Evolutionary conservation across 2,888 invertebrate genomes (phyloP).

Genomic region (Rhingia rostrata): DNA sequence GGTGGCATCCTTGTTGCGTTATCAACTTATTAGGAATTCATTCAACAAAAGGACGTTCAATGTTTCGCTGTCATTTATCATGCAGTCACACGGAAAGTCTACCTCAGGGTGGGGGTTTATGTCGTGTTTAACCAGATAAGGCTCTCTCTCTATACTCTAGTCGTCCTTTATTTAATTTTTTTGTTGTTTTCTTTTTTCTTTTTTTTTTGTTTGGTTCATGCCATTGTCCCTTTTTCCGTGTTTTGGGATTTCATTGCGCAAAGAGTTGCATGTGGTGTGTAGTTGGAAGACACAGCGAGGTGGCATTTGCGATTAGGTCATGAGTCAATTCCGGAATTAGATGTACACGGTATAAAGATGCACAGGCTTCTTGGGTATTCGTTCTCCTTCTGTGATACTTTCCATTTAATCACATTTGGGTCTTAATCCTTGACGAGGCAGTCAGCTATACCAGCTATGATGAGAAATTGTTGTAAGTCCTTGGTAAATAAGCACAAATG

Average conservation of each 20-base stretch:
- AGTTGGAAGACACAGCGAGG: constrained; percentile 15
- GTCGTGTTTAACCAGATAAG: constrained; percentile 73
- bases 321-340: constrained; percentile 73
- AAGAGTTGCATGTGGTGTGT: constrained; percentile 61
- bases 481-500: constrained; percentile 71
- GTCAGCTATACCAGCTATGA: constrained; percentile 32
- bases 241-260: constrained; percentile 65
- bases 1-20: constrained; percentile 73
- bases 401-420: constrained; percentile 70
- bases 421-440: constrained; percentile 69
- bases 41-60: constrained; percentile 74
- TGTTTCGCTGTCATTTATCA: constrained; percentile 74
- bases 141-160: constrained; percentile 45
- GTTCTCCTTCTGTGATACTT: constrained; percentile 27
- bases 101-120: constrained; percentile 17
- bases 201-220: neutral
- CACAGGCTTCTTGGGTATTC: constrained; percentile 21
- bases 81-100: constrained; percentile 70
- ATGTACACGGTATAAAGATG: constrained; percentile 39
- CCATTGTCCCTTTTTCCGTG: constrained; percentile 20
- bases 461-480: constrained; percentile 71
- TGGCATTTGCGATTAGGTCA: constrained; percentile 70
- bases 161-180: constrained; percentile 26
- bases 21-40: constrained; percentile 75
- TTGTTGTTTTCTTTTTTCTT: constrained; percentile 17